phyloP scores from a whole-genome alignment of 2,113 vertebrate species.

The Oryzias curvinotus region DNA sequence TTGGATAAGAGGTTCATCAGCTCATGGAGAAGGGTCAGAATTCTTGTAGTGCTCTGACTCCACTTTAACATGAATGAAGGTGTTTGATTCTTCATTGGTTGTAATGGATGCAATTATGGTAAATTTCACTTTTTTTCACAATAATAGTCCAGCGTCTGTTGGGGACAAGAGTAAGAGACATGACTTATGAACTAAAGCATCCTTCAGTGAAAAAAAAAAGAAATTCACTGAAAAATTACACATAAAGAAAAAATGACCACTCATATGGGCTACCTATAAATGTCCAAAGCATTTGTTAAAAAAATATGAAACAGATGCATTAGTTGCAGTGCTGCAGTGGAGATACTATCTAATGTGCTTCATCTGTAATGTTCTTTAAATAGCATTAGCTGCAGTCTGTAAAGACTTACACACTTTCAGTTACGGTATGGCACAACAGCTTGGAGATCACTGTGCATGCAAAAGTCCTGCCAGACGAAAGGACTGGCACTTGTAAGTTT shows the following conservation, averaged over 20 bases:
- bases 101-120: slow-evolving; percentile 12
- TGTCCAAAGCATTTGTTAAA: slow-evolving; percentile 32
- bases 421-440: slow-evolving; percentile 65
- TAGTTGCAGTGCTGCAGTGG: slow-evolving; percentile 51
- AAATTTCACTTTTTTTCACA: slow-evolving; percentile 18
- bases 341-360: slow-evolving; percentile 61
- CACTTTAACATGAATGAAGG: slow-evolving; percentile 53
- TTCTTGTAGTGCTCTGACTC: slow-evolving; percentile 32
- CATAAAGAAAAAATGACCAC: too few species aligned
- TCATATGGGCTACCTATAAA: slow-evolving; percentile 54
- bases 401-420: slow-evolving; percentile 73
- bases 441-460: slow-evolving; percentile 54
- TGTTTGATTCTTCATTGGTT: slow-evolving; percentile 33
- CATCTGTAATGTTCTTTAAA: slow-evolving; percentile 66
- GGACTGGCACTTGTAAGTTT: slow-evolving; percentile 67
- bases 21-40: slow-evolving; percentile 20
- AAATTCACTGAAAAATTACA: neutral
- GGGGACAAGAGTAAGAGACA: slow-evolving; percentile 21
- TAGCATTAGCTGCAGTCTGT: slow-evolving; percentile 72
- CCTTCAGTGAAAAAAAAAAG: neutral
- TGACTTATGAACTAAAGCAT: slow-evolving; percentile 4
- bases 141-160: slow-evolving; percentile 25
- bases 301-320: slow-evolving; percentile 55
- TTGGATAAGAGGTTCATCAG: slow-evolving; percentile 42
- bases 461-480: slow-evolving; percentile 65